These are phyloP conservation scores for Drosophila paracracens DNA, from an alignment of 2,888 invertebrate genomes.

Conservation along the genomic window DNA sequence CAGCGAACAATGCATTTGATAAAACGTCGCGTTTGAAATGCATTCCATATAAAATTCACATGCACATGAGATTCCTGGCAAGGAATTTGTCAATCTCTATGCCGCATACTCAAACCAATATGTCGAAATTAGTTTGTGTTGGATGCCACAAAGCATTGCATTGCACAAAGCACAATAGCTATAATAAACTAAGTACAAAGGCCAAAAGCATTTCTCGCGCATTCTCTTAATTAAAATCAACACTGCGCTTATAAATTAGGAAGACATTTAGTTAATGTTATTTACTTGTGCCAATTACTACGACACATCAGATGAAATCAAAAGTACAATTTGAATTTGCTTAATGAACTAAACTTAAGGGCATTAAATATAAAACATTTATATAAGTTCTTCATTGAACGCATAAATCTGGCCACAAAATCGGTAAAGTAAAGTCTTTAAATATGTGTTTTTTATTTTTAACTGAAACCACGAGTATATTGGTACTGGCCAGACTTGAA, in stretches of 20 bases:
- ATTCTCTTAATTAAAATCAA: neutral
- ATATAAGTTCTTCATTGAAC: neutral
- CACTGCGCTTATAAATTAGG: too few species aligned
- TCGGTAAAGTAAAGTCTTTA: neutral
- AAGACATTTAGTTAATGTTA: neutral
- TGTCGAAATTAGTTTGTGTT: slow-evolving; percentile 7
- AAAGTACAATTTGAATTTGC: neutral
- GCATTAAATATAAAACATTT: neutral
- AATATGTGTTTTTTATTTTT: neutral
- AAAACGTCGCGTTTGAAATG: slow-evolving; percentile 8
- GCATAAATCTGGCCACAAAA: neutral
- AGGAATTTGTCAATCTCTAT: neutral
- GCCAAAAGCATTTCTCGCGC: neutral
- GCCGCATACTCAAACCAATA: neutral
- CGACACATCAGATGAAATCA: neutral
- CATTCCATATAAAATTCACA: slow-evolving; percentile 28
- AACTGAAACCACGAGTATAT: neutral
- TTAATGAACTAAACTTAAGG: neutral
- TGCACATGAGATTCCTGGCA: neutral
- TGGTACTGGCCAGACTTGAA: neutral
- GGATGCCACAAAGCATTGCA: slow-evolving; percentile 8
- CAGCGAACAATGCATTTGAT: slow-evolving; percentile 18
- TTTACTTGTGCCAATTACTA: neutral
- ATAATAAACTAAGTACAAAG: slow-evolving; percentile 11
- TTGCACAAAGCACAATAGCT: neutral